A percentile compares a stretch with the other conserved stretches of the same genome.
Conservation (phyloP, 2,888 invertebrate species). For the Hydraecia micacea region DNA sequence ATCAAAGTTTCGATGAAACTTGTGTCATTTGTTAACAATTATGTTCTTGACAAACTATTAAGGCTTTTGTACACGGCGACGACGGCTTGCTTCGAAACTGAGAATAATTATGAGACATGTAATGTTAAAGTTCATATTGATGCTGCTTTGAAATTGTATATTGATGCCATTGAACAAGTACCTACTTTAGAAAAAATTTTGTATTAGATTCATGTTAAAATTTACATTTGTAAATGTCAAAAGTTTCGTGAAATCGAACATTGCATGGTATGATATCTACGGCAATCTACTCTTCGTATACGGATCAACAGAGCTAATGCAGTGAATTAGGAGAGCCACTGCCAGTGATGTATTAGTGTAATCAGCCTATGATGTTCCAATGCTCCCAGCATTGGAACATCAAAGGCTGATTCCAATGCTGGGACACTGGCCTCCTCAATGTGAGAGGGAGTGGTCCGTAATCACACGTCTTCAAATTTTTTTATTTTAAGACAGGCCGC, state of each 20-base stretch:
- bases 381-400: too few relatives aligned
- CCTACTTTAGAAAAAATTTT: too few relatives aligned
- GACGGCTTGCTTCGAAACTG: conserved; percentile 18
- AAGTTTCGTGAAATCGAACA: background rate
- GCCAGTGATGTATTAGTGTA: too few relatives aligned
- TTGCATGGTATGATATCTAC: background rate
- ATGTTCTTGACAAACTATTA: conserved; percentile 53
- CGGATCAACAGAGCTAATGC: background rate
- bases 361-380: background rate
- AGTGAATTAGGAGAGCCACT: too few relatives aligned
- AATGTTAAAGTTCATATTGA: conserved; percentile 3
- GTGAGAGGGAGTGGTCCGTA: background rate
- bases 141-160: background rate
- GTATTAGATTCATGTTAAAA: too few relatives aligned
- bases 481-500: too few relatives aligned
- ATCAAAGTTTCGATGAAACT: conserved; percentile 60
- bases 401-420: background rate
- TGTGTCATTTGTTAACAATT: conserved; percentile 65
- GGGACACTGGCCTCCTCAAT: too few relatives aligned
- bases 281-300: background rate
- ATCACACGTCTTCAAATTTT: background rate
- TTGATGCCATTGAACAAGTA: background rate
- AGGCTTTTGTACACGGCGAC: conserved; percentile 13
- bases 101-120: conserved; percentile 2
- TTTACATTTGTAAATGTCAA: background rate